Evolutionary conservation across 2,113 vertebrate species (phyloP).

Genomic region (Galeopterus variegatus): DNA sequence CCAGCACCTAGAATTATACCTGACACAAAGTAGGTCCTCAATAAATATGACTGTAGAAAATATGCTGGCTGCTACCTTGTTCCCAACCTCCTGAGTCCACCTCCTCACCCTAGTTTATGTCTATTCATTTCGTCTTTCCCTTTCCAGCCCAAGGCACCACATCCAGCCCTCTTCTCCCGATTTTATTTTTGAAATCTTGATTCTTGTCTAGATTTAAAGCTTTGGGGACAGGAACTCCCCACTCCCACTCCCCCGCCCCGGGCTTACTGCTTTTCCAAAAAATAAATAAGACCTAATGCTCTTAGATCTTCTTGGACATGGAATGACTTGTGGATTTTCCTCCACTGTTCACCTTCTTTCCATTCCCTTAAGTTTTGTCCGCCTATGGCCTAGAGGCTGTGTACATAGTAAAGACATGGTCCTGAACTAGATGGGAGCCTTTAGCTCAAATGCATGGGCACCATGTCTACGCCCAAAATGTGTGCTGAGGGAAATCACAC

Average conservation of each 20-base stretch:
- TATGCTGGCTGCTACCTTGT: not conserved
- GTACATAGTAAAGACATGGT: not conserved
- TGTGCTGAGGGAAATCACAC: not conserved
- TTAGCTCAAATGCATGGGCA: not conserved
- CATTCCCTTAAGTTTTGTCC: not conserved
- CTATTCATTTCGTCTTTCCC: not conserved
- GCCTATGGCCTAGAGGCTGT: not conserved
- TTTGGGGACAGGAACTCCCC: not conserved
- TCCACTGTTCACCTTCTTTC: not conserved
- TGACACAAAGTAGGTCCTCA: not conserved
- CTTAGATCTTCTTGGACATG: not conserved
- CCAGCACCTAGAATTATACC: not conserved
- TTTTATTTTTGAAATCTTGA: not conserved
- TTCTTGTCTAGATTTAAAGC: not conserved
- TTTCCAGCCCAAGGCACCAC: not conserved
- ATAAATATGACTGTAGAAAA: not conserved
- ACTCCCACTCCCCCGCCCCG: accelerated
- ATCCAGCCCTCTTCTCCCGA: not conserved
- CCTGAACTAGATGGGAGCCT: not conserved
- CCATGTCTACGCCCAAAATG: not conserved
- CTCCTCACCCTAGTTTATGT: not conserved
- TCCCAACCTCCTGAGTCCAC: not conserved
- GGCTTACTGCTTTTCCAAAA: not conserved
- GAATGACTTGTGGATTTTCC: not conserved
- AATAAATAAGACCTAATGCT: not conserved